Conservation (phyloP, 1,140 invertebrate genomes). For the Arctopsyche grandis region DNA sequence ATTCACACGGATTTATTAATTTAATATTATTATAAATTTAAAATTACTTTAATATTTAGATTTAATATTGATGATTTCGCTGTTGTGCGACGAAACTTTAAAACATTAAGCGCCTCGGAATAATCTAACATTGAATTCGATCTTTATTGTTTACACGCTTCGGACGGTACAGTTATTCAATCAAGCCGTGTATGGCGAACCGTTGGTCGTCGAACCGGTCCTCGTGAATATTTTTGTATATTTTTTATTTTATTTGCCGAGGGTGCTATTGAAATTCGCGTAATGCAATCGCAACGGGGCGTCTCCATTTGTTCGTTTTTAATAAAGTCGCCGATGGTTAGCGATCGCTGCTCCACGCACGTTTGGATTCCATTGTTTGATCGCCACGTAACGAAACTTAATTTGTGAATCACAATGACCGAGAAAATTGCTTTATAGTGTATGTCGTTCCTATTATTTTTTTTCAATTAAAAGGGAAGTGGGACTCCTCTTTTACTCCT, state of each 20-base stretch:
- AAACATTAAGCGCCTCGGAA: too few species aligned
- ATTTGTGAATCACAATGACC: slow-evolving; percentile 54
- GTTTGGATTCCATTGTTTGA: slow-evolving; percentile 39
- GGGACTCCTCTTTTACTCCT: neutral
- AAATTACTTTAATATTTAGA: too few species aligned
- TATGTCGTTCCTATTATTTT: slow-evolving; percentile 52
- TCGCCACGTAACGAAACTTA: slow-evolving; percentile 52
- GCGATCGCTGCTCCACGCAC: slow-evolving; percentile 30
- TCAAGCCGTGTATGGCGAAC: slow-evolving; percentile 4
- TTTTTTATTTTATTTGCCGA: neutral
- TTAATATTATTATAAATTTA: too few species aligned
- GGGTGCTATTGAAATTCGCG: slow-evolving; percentile 6
- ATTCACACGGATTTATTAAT: too few species aligned
- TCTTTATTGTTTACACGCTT: slow-evolving; percentile 13
- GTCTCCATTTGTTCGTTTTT: neutral
- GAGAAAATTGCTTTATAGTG: slow-evolving; percentile 52
- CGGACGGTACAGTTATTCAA: slow-evolving; percentile 27
- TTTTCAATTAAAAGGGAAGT: neutral
- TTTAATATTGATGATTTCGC: too few species aligned
- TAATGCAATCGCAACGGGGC: neutral
- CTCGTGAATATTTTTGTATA: neutral
- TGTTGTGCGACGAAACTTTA: too few species aligned
- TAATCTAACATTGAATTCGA: too few species aligned
- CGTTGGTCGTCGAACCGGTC: neutral
- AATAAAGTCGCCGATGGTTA: neutral